Base-by-base conservation (phyloP, 2,888 invertebrate genomes). In the Blastobasis adustella region DNA sequence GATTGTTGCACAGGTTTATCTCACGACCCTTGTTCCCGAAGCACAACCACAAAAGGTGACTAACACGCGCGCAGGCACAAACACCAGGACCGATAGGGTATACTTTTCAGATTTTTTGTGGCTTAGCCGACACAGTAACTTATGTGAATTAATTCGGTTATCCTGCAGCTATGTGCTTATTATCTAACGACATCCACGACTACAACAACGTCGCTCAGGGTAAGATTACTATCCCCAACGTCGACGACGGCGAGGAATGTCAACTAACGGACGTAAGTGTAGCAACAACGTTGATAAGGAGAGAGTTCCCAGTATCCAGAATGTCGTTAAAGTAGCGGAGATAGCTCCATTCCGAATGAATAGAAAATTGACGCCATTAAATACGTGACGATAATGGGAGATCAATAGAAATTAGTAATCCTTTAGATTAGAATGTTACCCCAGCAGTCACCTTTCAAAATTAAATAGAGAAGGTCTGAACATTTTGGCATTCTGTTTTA, bases 191-290 rank as follows among this genome's bases (percentile, higher is more conserved):
- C 91, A 93, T 98, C 90, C 91, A 95, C 91, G 96, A 96, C 90
- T 99, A 98, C 92, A 89, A 91, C 91, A 96, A 93, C 93, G 96
- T 98, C 79, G 91, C 98, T 76, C 98, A 99, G 93, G 99, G 98
- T 91, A 98, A 98, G 92, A 93, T 93, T 80, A 94, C 94, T 74
- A 98, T 99, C 85, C 97, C 98, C 75, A 94, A 92, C 87, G 94
- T 99, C 71, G 97, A 99, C 90, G 99, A 99, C 87, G 93, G 92
- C 76, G 98, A 98, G 89, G 98, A 99, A 93, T 94, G 93, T 91
- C 39, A 58, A 58, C 90, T 95, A 72, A 96, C 96, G 70, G 96
- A 96, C 90, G 96, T 96, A 95, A 96, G 96, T 95, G 61, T n/a
- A 23, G 38, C 44, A 44, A 42, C 4, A 49, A 23, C 37, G 40